Evolutionary conservation across 1,140 invertebrate species (phyloP).

Genomic region (Leptestheria dahalacensis): DNA sequence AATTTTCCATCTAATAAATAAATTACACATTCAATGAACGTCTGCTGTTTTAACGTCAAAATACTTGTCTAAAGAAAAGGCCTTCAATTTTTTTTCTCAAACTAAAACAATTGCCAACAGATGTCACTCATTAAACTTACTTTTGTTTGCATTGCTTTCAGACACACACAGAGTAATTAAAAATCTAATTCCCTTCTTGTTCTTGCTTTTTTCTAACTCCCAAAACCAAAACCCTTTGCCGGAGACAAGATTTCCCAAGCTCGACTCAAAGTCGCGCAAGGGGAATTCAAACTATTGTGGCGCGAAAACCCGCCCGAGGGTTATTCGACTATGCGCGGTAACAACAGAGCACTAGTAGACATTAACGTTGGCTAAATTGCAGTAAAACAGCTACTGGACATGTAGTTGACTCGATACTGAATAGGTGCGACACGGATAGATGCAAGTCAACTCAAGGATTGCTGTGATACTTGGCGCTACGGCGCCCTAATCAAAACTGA

Average conservation of each 20-base stretch:
- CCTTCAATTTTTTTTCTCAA: neutral
- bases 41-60: neutral
- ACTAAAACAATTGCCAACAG: neutral
- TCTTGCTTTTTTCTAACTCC: no score
- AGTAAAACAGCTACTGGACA: neutral
- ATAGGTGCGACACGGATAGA: neutral
- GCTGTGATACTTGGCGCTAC: conserved; percentile 7
- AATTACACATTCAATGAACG: conserved; percentile 1
- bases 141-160: conserved; percentile 5
- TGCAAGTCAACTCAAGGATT: neutral
- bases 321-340: no score
- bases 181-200: no score
- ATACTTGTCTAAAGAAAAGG: neutral
- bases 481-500: conserved; percentile 10
- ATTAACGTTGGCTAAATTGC: neutral
- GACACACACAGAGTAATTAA: neutral
- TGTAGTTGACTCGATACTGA: neutral
- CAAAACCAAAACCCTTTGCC: no score
- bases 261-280: neutral
- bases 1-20: conserved; percentile 15
- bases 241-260: no score
- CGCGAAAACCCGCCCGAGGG: neutral
- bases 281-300: neutral
- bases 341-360: neutral
- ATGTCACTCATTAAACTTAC: neutral